Base-by-base conservation (phyloP, 2,888 invertebrate genomes). In the Dendrolimus pini region DNA sequence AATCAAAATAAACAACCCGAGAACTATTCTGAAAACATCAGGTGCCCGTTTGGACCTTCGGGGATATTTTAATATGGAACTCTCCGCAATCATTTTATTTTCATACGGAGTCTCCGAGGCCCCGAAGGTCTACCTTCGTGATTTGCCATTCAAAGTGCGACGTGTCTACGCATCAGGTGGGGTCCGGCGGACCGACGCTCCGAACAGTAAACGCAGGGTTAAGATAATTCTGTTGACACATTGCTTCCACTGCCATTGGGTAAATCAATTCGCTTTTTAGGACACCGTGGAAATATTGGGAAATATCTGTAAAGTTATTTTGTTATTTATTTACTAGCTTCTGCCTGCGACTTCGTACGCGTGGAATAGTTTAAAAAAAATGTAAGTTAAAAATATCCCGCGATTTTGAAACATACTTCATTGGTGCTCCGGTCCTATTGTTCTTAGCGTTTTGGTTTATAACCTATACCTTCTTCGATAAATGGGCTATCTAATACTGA, bases 31-130 rank as follows among this genome's bases (percentile, higher is more conserved):
- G 78, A 77, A 47, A 85, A 86, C 88, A 88, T 85, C 89, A 89
- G 88, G 89, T 89, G 88, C 71, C 65, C 61, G 67, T 68, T 67
- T 67, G 70, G 71, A 71, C 85, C 85, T 77, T 70, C 66, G 87
- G 87, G 89, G 81, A 86, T 86, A 85, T 85, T 88, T 84, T 88
- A 89, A 89, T 87, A 86, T 65, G 70, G 77, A 78, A 82, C 85
- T 85, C 84, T 83, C 70, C 75, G 83, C 89, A 87, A 89, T 89
- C 88, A 89, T 89, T 86, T 89, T 88, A 88, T 89, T 88, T 89
- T 89, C 87, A 89, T 89, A 84, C 83, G 66, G 70, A 77, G 82
- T 83, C 88, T 77, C 88, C 7, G 65, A 82, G 83, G 82, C 88
- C 88, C 89, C 69, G 71, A 86, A 84, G 89, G 89, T 85, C 82